Base-by-base conservation (phyloP, 2,888 invertebrate species). In the Lumbricus terrestris region DNA sequence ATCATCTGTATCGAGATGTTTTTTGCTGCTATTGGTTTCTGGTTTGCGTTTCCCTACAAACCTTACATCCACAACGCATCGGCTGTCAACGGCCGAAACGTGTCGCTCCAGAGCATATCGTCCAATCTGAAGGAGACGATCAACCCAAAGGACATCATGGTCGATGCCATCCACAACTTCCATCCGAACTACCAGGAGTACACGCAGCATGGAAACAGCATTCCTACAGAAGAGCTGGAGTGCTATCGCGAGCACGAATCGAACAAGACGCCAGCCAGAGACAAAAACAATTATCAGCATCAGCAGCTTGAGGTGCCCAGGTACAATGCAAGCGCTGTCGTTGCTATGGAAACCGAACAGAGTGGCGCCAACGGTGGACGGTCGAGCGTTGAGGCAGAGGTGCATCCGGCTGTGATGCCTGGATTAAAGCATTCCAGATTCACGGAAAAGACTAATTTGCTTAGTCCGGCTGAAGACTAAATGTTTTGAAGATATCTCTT, bases 1-100 rank as follows among this genome's bases (percentile, higher is more conserved):
- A 96, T 99, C 93, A 99, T 99, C 95, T 99, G 99, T 95, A 97
- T 99, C 94, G 99, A 99, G 96, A 99, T 99, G 99, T 96, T 99
- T 94, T 98, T 98, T 93, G 99, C 99, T 54, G 98, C 99, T 83
- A 96, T 99, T 90, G 99, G 99, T 54, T 96, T 99, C 93, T 97
- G 98, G 92, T 99, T 98, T 95, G 99, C 99, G 34, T 99, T 99
- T 96, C 98, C 99, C 2, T 95, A 94, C 92, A 93, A 93, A 85
- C 93, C 94, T 42, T 94, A 94, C 93, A 93, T 94, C 91, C 93
- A 94, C 42, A 93, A 94, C 40, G 88, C 89, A 40, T 85, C 91
- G 11, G 88, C 83, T 34, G 47, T 47, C n/a, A 47, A 91, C 34
- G 90, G 89, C 93, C 89, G 82, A 23, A 90, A 54, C 90, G 85